Percentiles rank a stretch among this genome's conserved stretches.
phyloP scores from a whole-genome alignment of 2,797 vertebrate genomes.

The Ptychadena robeensis region DNA sequence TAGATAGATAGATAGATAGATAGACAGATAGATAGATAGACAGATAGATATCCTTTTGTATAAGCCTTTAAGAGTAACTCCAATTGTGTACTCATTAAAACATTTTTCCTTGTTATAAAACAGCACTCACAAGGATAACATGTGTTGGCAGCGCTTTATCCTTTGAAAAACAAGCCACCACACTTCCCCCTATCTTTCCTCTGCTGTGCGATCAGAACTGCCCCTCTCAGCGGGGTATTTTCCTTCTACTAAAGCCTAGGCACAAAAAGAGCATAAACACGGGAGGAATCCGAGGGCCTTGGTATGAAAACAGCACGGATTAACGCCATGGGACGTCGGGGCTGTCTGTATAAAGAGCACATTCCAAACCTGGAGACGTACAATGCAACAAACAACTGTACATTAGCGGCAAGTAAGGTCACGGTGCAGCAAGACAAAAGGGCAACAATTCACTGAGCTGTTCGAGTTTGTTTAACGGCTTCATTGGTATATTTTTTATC shows the following conservation, averaged over 20 bases:
- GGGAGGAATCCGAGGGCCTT: background rate
- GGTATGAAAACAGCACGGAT: conserved; percentile 17
- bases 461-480: too few species aligned
- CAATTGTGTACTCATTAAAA: too few species aligned
- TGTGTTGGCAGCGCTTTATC: background rate
- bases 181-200: conserved; percentile 17
- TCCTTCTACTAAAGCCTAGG: conserved; percentile 6
- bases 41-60: too few species aligned
- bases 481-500: too few species aligned
- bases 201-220: conserved; percentile 7
- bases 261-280: conserved; percentile 21
- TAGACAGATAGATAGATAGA: too few species aligned
- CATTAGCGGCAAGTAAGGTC: too few species aligned
- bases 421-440: too few species aligned
- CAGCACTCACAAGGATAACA: too few species aligned
- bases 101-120: too few species aligned
- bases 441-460: too few species aligned
- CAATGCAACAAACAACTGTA: conserved; percentile 7
- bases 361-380: conserved; percentile 19
- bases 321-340: background rate
- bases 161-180: background rate
- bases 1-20: too few species aligned
- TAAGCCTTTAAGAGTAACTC: too few species aligned
- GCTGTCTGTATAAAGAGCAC: conserved; percentile 31
- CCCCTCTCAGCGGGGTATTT: conserved; percentile 1